Evolutionary conservation across 2,888 invertebrate genomes (phyloP).

Genomic region (Lasioglossum calceatum): DNA sequence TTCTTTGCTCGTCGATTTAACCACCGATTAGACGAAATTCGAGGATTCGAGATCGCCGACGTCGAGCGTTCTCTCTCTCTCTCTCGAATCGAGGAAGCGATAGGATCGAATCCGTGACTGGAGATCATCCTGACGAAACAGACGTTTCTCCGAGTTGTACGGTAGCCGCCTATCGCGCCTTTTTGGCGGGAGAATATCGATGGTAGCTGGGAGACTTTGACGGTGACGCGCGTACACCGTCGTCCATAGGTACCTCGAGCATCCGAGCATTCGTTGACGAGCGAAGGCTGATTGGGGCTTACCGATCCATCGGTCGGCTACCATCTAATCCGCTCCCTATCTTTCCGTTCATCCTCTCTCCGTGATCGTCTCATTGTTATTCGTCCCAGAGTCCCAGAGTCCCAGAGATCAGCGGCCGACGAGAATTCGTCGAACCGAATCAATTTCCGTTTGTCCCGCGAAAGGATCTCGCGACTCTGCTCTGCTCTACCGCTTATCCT

Average conservation of each 20-base stretch:
- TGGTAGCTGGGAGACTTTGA: conserved; percentile 29
- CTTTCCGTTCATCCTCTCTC: conserved; percentile 76
- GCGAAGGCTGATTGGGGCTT: conserved; percentile 75
- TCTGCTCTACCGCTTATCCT: not conserved
- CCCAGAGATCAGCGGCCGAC: conserved; percentile 41
- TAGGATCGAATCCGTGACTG: not conserved
- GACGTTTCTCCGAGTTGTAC: not conserved
- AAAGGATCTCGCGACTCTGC: not conserved
- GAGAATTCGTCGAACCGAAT: conserved; percentile 59
- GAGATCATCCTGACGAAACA: not conserved
- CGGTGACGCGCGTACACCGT: conserved; percentile 68
- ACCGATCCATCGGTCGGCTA: conserved; percentile 65
- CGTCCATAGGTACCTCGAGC: conserved; percentile 70
- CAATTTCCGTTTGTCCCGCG: conserved; percentile 57
- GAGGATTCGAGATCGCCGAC: conserved; percentile 43
- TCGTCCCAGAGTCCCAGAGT: conserved; percentile 50
- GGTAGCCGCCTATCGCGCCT: not conserved
- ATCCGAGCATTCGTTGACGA: conserved; percentile 50
- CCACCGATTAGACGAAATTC: conserved; percentile 46
- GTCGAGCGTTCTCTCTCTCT: conserved; percentile 30
- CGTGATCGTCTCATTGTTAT: conserved; percentile 81
- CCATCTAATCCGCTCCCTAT: conserved; percentile 80
- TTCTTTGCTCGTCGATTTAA: conserved; percentile 44
- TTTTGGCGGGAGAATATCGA: not conserved
- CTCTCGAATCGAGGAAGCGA: not conserved